Percentiles rank a stretch among this genome's conserved stretches.
phyloP scores from a whole-genome alignment of 1,140 invertebrate genomes.

The Drosophila kohkoa region DNA sequence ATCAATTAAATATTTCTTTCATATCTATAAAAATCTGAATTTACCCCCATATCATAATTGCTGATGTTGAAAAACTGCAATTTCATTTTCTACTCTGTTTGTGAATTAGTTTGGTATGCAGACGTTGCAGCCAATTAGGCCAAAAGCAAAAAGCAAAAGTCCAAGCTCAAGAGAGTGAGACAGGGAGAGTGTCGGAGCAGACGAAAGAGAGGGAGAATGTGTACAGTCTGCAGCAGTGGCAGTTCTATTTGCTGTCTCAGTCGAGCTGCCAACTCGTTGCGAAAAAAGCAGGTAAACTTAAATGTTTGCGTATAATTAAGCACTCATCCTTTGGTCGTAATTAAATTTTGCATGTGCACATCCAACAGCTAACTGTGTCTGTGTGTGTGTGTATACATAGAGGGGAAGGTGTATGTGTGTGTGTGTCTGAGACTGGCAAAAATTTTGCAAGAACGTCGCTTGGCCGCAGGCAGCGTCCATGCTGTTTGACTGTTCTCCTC shows the following conservation, averaged over 20 bases:
- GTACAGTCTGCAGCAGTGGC: conserved; percentile 7
- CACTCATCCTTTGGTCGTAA: conserved; percentile 85
- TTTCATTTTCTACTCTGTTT: conserved; percentile 12
- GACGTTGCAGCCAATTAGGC: conserved; percentile 31
- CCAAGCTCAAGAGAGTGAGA: not conserved
- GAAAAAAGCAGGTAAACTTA: conserved; percentile 81
- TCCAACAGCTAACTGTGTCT: conserved; percentile 62
- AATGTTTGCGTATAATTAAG: conserved; percentile 85
- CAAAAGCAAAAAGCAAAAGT: conserved; percentile 30
- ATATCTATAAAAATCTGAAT: conserved; percentile 2
- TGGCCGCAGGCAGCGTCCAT: conserved; percentile 29
- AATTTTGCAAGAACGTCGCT: conserved; percentile 22
- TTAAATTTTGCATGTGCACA: conserved; percentile 85
- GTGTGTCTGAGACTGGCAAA: conserved; percentile 32
- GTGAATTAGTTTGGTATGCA: conserved; percentile 10
- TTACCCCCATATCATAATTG: not conserved
- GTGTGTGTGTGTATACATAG: not conserved
- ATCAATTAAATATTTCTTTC: not conserved
- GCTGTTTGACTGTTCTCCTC: conserved; percentile 26
- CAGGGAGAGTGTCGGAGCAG: not conserved
- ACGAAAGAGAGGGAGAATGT: conserved; percentile 3
- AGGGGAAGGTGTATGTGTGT: not conserved
- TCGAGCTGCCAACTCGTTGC: conserved; percentile 34
- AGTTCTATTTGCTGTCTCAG: conserved; percentile 35
- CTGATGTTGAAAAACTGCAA: not conserved